Percentiles rank a stretch among this genome's conserved stretches.
These are phyloP conservation scores for Dryobotodes eremita DNA, from an alignment of 2,888 invertebrate genomes.

Conservation along the genomic window DNA sequence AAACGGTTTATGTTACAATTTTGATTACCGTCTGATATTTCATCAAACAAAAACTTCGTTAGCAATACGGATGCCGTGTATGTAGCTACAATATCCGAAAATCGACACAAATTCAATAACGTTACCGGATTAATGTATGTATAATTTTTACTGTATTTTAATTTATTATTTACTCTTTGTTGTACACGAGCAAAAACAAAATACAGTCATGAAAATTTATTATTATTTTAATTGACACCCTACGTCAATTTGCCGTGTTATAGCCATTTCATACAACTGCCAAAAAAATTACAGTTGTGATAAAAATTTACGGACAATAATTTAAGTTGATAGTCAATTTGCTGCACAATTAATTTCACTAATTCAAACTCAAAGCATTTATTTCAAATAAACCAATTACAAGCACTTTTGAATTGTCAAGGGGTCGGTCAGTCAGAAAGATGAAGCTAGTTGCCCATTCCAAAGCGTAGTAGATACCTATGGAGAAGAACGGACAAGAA, in stretches of 20 bases:
- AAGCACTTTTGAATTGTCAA: too few relatives aligned
- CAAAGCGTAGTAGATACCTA: too few relatives aligned
- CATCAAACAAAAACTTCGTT: conserved; percentile 20
- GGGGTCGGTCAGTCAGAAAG: too few relatives aligned
- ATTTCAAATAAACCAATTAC: too few relatives aligned
- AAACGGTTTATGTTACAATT: neutral
- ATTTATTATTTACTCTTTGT: neutral
- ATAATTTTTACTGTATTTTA: neutral
- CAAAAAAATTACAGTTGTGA: neutral
- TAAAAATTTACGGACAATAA: neutral
- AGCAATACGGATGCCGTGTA: conserved; percentile 5
- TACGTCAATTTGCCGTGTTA: neutral
- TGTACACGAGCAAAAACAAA: neutral
- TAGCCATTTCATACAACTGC: neutral
- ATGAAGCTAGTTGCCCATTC: too few relatives aligned
- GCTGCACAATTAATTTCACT: neutral
- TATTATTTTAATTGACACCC: neutral
- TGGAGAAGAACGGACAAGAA: too few relatives aligned
- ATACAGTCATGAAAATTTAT: neutral
- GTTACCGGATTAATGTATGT: neutral
- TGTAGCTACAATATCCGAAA: neutral
- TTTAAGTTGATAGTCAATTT: neutral
- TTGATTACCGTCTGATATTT: conserved; percentile 6
- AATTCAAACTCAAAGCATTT: too few relatives aligned
- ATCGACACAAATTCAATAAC: conserved; percentile 2